Conservation (phyloP, 2,113 vertebrate species). For the Etheostoma cragini region DNA sequence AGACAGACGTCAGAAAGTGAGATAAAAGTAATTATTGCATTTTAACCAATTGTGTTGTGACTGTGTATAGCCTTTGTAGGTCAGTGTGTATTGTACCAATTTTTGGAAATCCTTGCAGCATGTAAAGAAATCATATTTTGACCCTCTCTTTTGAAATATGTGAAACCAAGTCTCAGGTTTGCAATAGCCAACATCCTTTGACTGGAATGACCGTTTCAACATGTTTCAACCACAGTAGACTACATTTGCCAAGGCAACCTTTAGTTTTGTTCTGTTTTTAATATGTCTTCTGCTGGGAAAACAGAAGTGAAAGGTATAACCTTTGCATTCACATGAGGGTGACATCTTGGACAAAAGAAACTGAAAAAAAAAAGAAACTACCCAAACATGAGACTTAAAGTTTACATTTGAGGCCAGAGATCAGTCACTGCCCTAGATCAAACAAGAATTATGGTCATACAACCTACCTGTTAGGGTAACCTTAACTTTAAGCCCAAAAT, state of each 20-base stretch:
- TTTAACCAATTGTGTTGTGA: neutral
- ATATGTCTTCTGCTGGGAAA: neutral
- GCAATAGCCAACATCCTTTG: neutral
- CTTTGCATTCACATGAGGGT: neutral
- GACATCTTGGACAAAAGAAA: neutral
- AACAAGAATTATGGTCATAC: neutral
- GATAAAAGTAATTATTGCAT: neutral
- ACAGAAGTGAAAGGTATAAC: neutral
- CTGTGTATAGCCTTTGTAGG: neutral
- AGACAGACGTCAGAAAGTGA: neutral
- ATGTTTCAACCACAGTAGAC: neutral
- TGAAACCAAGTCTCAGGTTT: neutral
- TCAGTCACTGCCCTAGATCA: neutral
- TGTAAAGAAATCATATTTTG: neutral
- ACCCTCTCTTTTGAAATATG: neutral
- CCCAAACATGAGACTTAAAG: neutral
- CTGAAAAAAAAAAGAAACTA: neutral
- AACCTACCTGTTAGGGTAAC: neutral
- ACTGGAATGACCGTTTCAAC: neutral
- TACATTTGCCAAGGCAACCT: too few species aligned
- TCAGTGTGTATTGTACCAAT: neutral
- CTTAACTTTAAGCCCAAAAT: neutral
- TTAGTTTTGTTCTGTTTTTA: constrained; percentile 3
- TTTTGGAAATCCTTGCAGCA: neutral
- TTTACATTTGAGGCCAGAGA: neutral